Conservation (phyloP, 2,113 vertebrate species). For the Peromyscus leucopus region DNA sequence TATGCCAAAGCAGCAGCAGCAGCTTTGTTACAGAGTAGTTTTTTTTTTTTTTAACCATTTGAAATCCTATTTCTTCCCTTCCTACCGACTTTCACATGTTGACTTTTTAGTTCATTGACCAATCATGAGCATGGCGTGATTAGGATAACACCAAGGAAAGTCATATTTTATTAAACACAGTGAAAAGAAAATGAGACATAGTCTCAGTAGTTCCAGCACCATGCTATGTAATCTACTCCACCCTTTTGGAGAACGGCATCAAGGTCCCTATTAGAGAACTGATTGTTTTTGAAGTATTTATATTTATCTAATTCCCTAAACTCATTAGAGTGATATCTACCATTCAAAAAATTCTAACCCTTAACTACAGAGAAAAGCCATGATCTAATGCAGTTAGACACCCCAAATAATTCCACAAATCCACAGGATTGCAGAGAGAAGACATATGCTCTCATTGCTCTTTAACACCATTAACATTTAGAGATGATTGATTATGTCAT, state of each 20-base stretch:
- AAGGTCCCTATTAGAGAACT: conserved; percentile 60
- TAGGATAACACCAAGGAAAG: conserved; percentile 82
- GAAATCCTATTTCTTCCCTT: conserved; percentile 77
- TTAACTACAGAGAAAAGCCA: conserved; percentile 68
- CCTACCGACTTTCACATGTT: conserved; percentile 78
- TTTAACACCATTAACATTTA: conserved; percentile 91
- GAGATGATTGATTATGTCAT: conserved; percentile 87
- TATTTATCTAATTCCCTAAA: conserved; percentile 60
- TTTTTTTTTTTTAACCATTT: conserved; percentile 76
- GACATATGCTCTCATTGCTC: conserved; percentile 88
- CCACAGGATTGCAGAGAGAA: conserved; percentile 87
- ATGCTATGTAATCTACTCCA: conserved; percentile 43
- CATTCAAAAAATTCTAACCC: conserved; percentile 69
- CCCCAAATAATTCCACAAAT: conserved; percentile 86
- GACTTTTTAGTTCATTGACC: conserved; percentile 85
- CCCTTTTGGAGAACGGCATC: conserved; percentile 58
- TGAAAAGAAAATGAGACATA: conserved; percentile 73
- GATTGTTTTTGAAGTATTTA: conserved; percentile 57
- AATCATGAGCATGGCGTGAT: conserved; percentile 75
- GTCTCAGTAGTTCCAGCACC: conserved; percentile 68
- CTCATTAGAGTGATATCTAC: conserved; percentile 69
- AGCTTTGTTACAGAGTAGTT: conserved; percentile 81
- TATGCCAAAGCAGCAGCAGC: conserved; percentile 78
- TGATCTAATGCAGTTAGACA: conserved; percentile 74
- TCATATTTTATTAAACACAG: conserved; percentile 83